A percentile compares a stretch with the other conserved stretches of the same genome.
Evolutionary conservation across 2,113 vertebrate genomes (phyloP).

Genomic region (Ictalurus furcatus): DNA sequence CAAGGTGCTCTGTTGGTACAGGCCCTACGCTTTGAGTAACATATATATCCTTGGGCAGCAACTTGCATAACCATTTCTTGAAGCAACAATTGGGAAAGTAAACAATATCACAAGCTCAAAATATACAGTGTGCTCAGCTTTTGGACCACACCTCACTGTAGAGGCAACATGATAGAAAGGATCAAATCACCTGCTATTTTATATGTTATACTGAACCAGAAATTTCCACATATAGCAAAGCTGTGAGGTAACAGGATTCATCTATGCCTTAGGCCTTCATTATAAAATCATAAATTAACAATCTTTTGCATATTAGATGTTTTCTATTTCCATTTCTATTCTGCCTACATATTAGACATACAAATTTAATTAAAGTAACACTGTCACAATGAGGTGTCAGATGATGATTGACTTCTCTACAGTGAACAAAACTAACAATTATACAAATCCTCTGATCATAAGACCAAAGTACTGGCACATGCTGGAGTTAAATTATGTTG

Average conservation of each 20-base stretch:
- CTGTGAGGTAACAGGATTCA: not conserved
- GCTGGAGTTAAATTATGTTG: not conserved
- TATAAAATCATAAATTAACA: not conserved
- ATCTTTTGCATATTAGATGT: not conserved
- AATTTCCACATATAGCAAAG: not conserved
- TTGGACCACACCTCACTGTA: not conserved
- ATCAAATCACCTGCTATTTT: not conserved
- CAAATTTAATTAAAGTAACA: not conserved
- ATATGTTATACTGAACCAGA: not conserved
- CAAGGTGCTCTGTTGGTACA: not conserved
- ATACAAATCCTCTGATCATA: slow-evolving; percentile 4
- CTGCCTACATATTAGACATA: not conserved
- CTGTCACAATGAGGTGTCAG: not conserved
- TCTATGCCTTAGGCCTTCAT: not conserved
- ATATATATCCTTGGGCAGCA: not conserved
- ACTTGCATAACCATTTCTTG: slow-evolving; percentile 13
- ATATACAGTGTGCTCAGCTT: not conserved
- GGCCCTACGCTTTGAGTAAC: not conserved
- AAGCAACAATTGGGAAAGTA: not conserved
- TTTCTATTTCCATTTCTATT: not conserved
- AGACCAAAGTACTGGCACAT: not conserved
- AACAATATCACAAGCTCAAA: slow-evolving; percentile 7
- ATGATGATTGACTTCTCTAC: not conserved
- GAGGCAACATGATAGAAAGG: not conserved
- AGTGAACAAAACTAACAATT: slow-evolving; percentile 1